Base-by-base conservation (phyloP, 2,113 vertebrate species). In the Bos javanicus region DNA sequence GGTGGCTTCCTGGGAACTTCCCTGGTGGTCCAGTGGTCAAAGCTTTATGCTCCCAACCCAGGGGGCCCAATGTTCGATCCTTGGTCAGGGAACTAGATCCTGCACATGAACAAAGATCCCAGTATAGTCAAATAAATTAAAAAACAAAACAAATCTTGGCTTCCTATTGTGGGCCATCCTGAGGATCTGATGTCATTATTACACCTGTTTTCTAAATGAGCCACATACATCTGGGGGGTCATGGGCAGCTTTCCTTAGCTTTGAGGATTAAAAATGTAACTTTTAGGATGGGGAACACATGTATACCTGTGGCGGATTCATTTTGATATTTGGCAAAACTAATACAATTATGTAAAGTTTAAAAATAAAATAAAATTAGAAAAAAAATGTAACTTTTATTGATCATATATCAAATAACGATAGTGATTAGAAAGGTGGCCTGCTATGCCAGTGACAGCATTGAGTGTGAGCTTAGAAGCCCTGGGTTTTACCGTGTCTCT, bases 231-330 rank as follows among this genome's bases (percentile, higher is more conserved):
- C 43, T 74, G 19, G 74, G 12, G 43, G 16, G 14, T 50, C 13
- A 60, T 0, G 62, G 43, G 28, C 26, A 89, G 26, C 14, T 88
- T 26, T 87, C 54, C 54, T 92, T 64, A 52, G 11, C 90, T 96
- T 93, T 74, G 17, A 95, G 83, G 86, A 93, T 91, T 89, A 93
- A 78, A 93, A 97, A 83, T 43, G 23, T 50, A 93, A 80, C 39
- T 54, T 25, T n/a, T 54, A 5, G 39, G 39, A 39, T 39, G 39
- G 39, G 39, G 39, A 39, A 39, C 39, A 39, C 39, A 39, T 39
- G 39, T 39, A 39, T 39, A 39, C 39, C 39, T 39, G 39, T 39
- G 39, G 39, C 39, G 5, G 39, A 39, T 39, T 39, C 39, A 39
- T 39, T 39, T 39, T 39, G 39, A 39, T 39, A 39, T 39, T 39